Evolutionary conservation across 2,113 vertebrate genomes (phyloP).

Genomic region (Shinisaurus crocodilurus): DNA sequence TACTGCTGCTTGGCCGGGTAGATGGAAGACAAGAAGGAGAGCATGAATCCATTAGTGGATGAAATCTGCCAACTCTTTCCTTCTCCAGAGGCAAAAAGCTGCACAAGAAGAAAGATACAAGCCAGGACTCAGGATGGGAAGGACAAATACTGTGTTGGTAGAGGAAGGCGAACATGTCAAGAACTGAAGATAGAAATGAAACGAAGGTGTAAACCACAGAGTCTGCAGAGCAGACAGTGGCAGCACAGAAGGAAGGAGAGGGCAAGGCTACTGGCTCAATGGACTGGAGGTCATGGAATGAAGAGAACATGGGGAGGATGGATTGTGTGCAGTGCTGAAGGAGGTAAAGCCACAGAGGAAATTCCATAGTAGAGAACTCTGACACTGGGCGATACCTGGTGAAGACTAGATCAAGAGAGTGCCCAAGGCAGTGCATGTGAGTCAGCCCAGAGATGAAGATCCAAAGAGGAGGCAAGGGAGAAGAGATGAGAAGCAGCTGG

Average conservation of each 20-base stretch:
- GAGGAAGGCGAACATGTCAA: background rate
- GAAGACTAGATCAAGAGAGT: background rate
- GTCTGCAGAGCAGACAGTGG: background rate
- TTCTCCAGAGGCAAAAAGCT: background rate
- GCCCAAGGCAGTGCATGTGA: background rate
- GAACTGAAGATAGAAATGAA: background rate
- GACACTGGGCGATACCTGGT: background rate
- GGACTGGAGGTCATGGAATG: background rate
- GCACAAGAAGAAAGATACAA: background rate
- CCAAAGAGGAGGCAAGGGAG: background rate
- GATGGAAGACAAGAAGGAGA: background rate
- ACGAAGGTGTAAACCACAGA: background rate
- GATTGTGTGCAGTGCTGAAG: background rate
- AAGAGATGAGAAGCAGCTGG: too few relatives aligned
- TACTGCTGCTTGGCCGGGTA: background rate
- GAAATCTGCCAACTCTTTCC: background rate
- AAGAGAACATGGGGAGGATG: background rate
- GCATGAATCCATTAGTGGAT: background rate
- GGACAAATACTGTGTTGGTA: background rate
- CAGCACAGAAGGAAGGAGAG: background rate
- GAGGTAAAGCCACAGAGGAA: background rate
- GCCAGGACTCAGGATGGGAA: background rate
- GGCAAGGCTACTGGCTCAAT: background rate
- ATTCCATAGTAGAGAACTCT: background rate
- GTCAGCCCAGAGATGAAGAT: background rate